phyloP scores from a whole-genome alignment of 2,113 vertebrate genomes.

The Copsychus sechellarum region DNA sequence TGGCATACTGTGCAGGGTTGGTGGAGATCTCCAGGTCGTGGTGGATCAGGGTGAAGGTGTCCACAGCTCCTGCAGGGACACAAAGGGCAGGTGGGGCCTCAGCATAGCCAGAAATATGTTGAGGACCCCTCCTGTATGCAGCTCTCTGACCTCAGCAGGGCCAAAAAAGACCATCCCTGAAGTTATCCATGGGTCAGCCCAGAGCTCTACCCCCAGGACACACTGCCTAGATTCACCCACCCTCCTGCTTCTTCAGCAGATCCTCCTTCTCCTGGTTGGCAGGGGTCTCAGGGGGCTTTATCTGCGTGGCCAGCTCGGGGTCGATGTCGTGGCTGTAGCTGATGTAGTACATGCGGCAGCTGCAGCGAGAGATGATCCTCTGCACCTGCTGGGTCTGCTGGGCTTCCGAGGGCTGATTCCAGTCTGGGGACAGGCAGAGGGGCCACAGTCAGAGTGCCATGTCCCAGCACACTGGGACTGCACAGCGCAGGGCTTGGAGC shows the following conservation, averaged over 20 bases:
- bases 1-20: constrained; percentile 96
- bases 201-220: background rate
- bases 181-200: background rate
- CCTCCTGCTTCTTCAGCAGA: constrained; percentile 95
- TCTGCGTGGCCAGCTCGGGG: constrained; percentile 93
- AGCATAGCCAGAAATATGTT: background rate
- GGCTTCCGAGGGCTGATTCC: constrained; percentile 93
- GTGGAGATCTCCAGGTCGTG: constrained; percentile 97
- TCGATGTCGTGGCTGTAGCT: constrained; percentile 98
- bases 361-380: constrained; percentile 97
- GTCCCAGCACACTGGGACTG: accelerated
- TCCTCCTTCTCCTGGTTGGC: constrained; percentile 93
- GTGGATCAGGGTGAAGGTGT: constrained; percentile 98
- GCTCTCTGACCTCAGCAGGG: background rate
- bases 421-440: constrained; percentile 75
- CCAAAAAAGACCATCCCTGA: background rate
- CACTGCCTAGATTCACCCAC: constrained; percentile 61
- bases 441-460: background rate
- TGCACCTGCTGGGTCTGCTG: constrained; percentile 95
- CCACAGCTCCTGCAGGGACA: constrained; percentile 84
- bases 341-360: constrained; percentile 98
- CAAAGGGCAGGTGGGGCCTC: background rate
- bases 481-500: background rate
- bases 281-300: constrained; percentile 90
- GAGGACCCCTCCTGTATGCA: background rate